Percentiles rank a stretch among this genome's conserved stretches.
phyloP scores from a whole-genome alignment of 2,797 vertebrate species.

The Alosa sapidissima region DNA sequence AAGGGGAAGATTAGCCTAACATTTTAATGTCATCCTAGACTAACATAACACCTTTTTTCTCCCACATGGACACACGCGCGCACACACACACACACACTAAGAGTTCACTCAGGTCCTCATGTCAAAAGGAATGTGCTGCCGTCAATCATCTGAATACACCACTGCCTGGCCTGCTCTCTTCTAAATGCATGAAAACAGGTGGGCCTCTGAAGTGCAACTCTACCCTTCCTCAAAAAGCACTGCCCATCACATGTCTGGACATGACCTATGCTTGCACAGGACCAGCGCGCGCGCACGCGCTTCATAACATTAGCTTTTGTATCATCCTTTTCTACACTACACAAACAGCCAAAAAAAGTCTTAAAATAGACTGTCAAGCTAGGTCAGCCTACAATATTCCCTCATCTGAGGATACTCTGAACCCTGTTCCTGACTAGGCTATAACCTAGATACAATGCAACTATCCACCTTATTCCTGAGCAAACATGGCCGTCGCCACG shows the following conservation, averaged over 20 bases:
- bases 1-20: not conserved
- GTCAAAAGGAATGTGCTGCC: not conserved
- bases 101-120: not conserved
- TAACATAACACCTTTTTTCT: not conserved
- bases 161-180: not conserved
- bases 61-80: not conserved
- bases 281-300: not conserved
- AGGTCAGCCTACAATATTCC: not conserved
- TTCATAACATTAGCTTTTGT: not conserved
- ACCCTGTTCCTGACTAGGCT: not conserved
- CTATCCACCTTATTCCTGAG: too few species aligned
- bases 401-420: not conserved
- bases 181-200: constrained; percentile 8
- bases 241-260: not conserved
- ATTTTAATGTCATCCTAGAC: not conserved
- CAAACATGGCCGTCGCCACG: too few species aligned
- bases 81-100: too few species aligned
- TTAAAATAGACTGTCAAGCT: too few species aligned
- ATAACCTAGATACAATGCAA: too few species aligned
- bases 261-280: not conserved
- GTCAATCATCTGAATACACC: not conserved
- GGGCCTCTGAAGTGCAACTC: not conserved
- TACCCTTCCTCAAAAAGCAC: not conserved
- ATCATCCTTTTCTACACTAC: not conserved
- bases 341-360: not conserved